Percentiles rank a stretch among this genome's conserved stretches.
Evolutionary conservation across 2,113 vertebrate genomes (phyloP).

Genomic region (Petrocephalus zakoni): DNA sequence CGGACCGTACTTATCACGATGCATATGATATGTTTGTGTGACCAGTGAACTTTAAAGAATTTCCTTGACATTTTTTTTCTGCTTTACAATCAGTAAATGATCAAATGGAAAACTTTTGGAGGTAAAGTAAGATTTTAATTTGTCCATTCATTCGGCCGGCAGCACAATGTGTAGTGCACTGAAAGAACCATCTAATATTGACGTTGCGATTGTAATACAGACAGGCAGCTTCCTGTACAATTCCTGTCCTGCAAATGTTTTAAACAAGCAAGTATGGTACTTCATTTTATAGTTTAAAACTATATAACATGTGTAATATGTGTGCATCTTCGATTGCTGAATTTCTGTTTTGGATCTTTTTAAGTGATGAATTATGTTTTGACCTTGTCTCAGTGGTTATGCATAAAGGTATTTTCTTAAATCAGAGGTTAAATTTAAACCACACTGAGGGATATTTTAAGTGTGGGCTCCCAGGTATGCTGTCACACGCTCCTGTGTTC

Average conservation of each 20-base stretch:
- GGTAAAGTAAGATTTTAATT: background rate
- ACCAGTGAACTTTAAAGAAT: background rate
- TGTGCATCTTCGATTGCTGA: background rate
- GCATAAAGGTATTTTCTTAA: background rate
- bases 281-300: background rate
- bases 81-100: background rate
- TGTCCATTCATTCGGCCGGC: background rate
- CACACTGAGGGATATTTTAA: background rate
- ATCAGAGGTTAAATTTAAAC: background rate
- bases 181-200: background rate
- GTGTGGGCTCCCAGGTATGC: background rate
- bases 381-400: background rate
- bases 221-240: background rate
- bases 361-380: background rate
- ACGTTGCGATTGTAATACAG: background rate
- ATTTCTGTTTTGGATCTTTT: background rate
- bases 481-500: background rate
- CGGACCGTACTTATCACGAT: background rate
- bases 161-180: background rate
- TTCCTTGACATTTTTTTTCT: background rate
- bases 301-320: background rate
- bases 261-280: background rate
- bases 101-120: background rate
- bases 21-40: background rate
- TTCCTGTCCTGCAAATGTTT: background rate